phyloP scores from a whole-genome alignment of 2,888 invertebrate genomes.

The Celastrina argiolus region DNA sequence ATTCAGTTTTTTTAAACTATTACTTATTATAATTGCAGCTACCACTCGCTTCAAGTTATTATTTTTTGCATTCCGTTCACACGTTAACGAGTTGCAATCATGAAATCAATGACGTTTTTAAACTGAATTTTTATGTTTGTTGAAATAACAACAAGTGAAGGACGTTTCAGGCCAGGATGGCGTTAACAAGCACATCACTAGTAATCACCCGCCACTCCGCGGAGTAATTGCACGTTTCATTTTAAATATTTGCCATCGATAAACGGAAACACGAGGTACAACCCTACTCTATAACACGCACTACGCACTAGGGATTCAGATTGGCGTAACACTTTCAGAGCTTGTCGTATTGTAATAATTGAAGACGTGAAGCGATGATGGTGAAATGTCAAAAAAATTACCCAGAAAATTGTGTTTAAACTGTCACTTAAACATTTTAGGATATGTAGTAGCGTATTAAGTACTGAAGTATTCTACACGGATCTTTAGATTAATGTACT shows the following conservation, averaged over 20 bases:
- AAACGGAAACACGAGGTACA: slow-evolving; percentile 35
- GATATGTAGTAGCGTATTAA: no score
- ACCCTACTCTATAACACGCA: background rate
- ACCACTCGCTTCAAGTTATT: background rate
- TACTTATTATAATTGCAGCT: no score
- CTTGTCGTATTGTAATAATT: background rate
- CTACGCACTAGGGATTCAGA: background rate
- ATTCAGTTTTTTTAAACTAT: no score
- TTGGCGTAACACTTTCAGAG: background rate
- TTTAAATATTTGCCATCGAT: slow-evolving; percentile 61
- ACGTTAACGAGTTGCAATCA: background rate
- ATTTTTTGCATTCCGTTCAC: background rate
- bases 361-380: no score
- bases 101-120: background rate
- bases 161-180: slow-evolving; percentile 41
- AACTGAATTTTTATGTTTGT: background rate
- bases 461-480: no score
- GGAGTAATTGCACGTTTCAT: slow-evolving; percentile 65
- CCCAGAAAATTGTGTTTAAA: no score
- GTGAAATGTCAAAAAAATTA: no score
- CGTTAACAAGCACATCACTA: slow-evolving; percentile 68
- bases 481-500: no score
- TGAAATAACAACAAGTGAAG: slow-evolving; percentile 28
- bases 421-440: no score
- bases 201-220: slow-evolving; percentile 63